Evolutionary conservation across 2,888 invertebrate genomes (phyloP), one percentile per base, ranked within the genome.

Genomic region (Plebejus anna): DNA sequence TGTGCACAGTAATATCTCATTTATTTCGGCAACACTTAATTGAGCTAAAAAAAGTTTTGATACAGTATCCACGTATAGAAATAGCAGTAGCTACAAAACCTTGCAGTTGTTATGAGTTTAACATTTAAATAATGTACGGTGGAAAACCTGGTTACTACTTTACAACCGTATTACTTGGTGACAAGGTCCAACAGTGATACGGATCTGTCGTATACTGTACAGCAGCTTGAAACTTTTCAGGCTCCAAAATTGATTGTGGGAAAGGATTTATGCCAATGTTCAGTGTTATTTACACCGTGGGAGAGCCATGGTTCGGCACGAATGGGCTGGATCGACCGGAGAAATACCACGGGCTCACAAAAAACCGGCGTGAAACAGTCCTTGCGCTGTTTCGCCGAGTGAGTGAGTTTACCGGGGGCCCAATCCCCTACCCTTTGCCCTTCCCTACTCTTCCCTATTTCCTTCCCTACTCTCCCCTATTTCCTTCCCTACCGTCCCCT

Each of bases 1-100:
- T 87, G 82, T 80, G 80, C 76, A 78, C 80, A 78, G 57, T 76
- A 59, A 28, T 79, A 77, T 79, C 66, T 76, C 82, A 82, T 82
- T 82, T 81, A 82, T 76, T 78, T 79, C 75, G 78, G 71, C 5
- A 71, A 42, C 71, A 22, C 71, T n/a, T 38, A 11, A 51, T 55
- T 9, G 51, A 55, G 73, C 51, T 28, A 55, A 13, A 32, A 72
- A 73, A 1, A 9, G 11, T 55, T 55, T 55, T 73, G 32, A 32
- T 73, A 80, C 78, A 81, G 77, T 79, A 75, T 73, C 79, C 47
- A 22, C 11, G 4, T 47, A 47, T 13, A n/a, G 2, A 47, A 72
- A 47, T 42, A 47, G 72, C 47, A 47, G 0, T 28, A 11, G 28
- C n/a, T 71, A 42, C 47, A 71, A n/a, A 71, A 9, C 71, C 28